Conservation (phyloP, 2,113 vertebrate genomes). For the Piprites chloris region DNA sequence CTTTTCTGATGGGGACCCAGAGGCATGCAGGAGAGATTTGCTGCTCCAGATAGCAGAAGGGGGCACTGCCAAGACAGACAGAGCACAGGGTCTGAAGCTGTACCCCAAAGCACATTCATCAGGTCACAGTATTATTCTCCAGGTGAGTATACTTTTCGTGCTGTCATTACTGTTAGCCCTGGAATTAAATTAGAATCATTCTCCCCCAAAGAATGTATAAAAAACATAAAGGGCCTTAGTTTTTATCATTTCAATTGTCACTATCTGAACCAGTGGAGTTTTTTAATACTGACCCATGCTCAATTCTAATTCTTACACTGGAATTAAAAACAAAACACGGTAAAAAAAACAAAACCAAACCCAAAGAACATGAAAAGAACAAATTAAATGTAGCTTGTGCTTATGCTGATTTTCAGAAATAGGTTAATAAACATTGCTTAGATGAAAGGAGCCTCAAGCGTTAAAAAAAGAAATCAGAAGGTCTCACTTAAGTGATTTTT, state of each 20-base stretch:
- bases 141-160: neutral
- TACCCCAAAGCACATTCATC: neutral
- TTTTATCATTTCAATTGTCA: neutral
- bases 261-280: neutral
- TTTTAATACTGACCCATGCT: neutral
- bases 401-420: conserved; percentile 59
- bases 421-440: conserved; percentile 67
- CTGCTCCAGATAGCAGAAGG: neutral
- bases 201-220: neutral
- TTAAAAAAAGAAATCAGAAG: conserved; percentile 67
- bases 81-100: neutral
- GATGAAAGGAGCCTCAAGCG: conserved; percentile 67
- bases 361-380: conserved; percentile 9
- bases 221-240: neutral
- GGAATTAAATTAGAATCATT: neutral
- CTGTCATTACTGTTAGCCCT: neutral
- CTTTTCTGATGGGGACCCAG: neutral
- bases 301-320: neutral
- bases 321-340: neutral
- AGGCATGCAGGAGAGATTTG: neutral
- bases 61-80: neutral
- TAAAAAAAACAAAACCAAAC: neutral
- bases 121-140: neutral
- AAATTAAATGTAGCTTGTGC: conserved; percentile 49
- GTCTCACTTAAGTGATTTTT: conserved; percentile 81